phyloP scores from a whole-genome alignment of 2,797 vertebrate species.

The Pantherophis vulpinus region DNA sequence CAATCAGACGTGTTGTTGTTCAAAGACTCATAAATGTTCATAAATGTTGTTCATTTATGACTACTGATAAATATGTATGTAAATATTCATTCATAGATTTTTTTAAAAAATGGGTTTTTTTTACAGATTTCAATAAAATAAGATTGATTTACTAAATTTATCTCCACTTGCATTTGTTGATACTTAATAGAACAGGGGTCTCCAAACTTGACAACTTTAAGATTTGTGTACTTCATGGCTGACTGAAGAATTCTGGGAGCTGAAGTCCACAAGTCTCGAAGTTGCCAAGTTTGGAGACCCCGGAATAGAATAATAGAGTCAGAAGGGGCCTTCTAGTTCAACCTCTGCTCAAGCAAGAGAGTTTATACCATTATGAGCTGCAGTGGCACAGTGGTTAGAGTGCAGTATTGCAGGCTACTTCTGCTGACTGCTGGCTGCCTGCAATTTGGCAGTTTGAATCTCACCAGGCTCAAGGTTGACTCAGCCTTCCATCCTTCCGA shows the following conservation, averaged over 20 bases:
- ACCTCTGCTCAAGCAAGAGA: neutral
- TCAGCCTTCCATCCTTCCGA: too few species aligned
- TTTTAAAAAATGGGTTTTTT: neutral
- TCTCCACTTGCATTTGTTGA: conserved; percentile 1
- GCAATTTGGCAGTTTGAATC: too few species aligned
- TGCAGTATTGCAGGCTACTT: too few species aligned
- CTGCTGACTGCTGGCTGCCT: too few species aligned
- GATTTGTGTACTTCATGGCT: neutral
- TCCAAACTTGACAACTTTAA: neutral
- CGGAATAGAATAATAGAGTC: neutral
- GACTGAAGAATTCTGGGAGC: neutral
- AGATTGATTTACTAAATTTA: neutral
- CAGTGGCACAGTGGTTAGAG: too few species aligned
- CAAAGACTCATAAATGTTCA: neutral
- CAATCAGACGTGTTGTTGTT: neutral
- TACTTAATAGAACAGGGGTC: neutral
- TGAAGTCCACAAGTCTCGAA: neutral
- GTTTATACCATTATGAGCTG: neutral
- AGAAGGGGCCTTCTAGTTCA: neutral
- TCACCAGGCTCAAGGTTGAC: too few species aligned
- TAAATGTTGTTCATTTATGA: neutral
- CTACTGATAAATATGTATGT: conserved; percentile 16
- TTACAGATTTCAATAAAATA: neutral
- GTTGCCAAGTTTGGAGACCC: neutral
- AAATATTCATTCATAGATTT: neutral